Evolutionary conservation across 2,888 invertebrate species (phyloP), one percentile per base, ranked within the genome.

Genomic region (Hartigia nigra): DNA sequence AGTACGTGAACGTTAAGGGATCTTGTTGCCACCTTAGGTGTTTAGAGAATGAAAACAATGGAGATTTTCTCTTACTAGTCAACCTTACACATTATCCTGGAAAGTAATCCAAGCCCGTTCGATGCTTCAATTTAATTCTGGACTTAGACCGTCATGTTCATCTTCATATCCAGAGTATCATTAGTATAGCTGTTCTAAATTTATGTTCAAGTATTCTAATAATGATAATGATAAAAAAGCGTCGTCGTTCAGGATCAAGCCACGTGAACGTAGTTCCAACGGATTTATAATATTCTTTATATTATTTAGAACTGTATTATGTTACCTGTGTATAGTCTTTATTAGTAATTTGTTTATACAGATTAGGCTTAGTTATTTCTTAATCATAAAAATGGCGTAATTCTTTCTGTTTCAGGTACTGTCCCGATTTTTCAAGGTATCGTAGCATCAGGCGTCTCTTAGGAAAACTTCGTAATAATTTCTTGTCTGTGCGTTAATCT

Each of bases 391-490:
- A 55, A 23, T 55, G 23, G 39, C 9, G 23, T 55, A 55, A 55
- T 77, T 36, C 69, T 74, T 77, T 77, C 69, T 77, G 75, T 77
- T 77, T 75, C 69, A 77, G 77, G 75, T 75, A 77, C 74, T 77
- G 77, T 77, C 77, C 77, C 37, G 75, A 77, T 77, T 75, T 77
- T 75, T 77, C 75, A 75, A 77, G 77, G 77, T 77, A 77, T 75
- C n/a, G 77, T 74, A 34, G 74, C 14, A 39, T 36, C 72, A 31
- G 69, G 69, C 77, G 77, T 77, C 74, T 31, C 36, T 74, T 74
- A 55, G 39, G 23, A 55, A 23, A 5, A 23, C 23, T 55, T 23
- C 39, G 9, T 55, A 14, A 55, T 23, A 1, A 5, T 55, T 9
- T 55, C 39, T 55, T 55, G 39, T 55, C 23, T 55, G 39, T 55